A percentile compares a stretch with the other conserved stretches of the same genome.
These are phyloP conservation scores for Pachypanchax playfairii DNA, from an alignment of 2,113 vertebrate species.

Conservation along the genomic window DNA sequence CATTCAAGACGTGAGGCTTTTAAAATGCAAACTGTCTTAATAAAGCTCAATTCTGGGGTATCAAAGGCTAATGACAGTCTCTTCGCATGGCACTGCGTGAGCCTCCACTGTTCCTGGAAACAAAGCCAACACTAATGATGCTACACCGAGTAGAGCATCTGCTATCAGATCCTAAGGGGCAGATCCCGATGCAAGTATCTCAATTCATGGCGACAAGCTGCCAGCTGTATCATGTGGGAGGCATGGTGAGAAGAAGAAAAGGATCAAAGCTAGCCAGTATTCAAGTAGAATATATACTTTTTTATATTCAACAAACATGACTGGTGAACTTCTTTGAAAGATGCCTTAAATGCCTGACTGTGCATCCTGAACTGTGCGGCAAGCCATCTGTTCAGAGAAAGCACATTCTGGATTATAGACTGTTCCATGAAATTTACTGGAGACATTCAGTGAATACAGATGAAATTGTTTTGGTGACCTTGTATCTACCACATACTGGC, in stretches of 20 bases:
- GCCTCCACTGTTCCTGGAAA: constrained; percentile 44
- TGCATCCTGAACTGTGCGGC: background rate
- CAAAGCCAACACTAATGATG: constrained; percentile 59
- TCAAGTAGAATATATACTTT: background rate
- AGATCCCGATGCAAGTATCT: constrained; percentile 38
- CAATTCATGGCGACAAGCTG: constrained; percentile 32
- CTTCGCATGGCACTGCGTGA: constrained; percentile 28
- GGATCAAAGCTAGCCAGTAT: constrained; percentile 30
- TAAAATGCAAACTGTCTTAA: constrained; percentile 43
- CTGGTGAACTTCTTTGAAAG: background rate
- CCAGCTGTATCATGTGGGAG: constrained; percentile 49
- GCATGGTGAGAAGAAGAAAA: constrained; percentile 21
- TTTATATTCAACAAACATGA: constrained; percentile 4
- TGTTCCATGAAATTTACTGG: background rate
- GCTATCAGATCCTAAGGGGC: constrained; percentile 42
- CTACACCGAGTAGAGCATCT: constrained; percentile 53
- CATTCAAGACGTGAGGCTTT: constrained; percentile 17
- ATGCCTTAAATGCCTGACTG: background rate
- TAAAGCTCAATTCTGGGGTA: constrained; percentile 30
- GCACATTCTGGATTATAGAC: background rate
- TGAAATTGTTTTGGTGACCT: background rate
- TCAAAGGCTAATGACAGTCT: constrained; percentile 46
- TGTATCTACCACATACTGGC: background rate
- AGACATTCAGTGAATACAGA: background rate
- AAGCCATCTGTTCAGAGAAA: background rate